Conservation (phyloP, 92 coral and sea anemone species). For the Epizoanthus ramosus region DNA sequence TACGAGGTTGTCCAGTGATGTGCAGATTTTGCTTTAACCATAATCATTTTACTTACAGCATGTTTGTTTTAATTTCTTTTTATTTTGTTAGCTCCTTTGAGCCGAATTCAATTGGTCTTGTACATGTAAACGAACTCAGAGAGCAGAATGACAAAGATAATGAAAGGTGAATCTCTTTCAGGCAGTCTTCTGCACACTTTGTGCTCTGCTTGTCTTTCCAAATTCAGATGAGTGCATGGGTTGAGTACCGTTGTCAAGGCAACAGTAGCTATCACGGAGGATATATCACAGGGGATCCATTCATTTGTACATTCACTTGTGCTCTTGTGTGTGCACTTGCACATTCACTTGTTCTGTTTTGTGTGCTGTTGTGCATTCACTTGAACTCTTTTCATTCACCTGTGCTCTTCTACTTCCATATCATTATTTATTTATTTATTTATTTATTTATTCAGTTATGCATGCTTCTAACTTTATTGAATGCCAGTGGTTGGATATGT, state of each 20-base stretch:
- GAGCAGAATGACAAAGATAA: slow-evolving; percentile 36
- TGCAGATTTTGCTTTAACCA: not conserved
- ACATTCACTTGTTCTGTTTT: too few species aligned
- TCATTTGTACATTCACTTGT: too few species aligned
- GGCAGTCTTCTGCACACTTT: slow-evolving; percentile 6
- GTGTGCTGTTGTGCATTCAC: too few species aligned
- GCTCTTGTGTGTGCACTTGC: too few species aligned
- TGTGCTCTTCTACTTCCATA: too few species aligned
- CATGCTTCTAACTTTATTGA: too few species aligned
- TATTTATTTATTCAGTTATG: too few species aligned
- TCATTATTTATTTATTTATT: too few species aligned
- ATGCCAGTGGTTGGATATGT: too few species aligned
- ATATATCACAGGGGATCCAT: too few species aligned
- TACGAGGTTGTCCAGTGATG: not conserved
- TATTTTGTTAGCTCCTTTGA: slow-evolving; percentile 44
- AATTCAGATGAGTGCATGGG: slow-evolving; percentile 35
- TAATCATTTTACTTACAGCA: slow-evolving; percentile 15
- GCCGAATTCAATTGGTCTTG: slow-evolving; percentile 49
- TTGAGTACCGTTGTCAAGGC: slow-evolving; percentile 34
- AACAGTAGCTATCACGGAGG: slow-evolving; percentile 36
- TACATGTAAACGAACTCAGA: slow-evolving; percentile 40
- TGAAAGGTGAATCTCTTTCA: slow-evolving; percentile 44
- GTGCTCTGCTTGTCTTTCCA: not conserved
- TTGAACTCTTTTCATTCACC: too few species aligned
- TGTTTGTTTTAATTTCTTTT: slow-evolving; percentile 21